Conservation (phyloP, 2,797 vertebrate genomes). For the Periparus ater region DNA sequence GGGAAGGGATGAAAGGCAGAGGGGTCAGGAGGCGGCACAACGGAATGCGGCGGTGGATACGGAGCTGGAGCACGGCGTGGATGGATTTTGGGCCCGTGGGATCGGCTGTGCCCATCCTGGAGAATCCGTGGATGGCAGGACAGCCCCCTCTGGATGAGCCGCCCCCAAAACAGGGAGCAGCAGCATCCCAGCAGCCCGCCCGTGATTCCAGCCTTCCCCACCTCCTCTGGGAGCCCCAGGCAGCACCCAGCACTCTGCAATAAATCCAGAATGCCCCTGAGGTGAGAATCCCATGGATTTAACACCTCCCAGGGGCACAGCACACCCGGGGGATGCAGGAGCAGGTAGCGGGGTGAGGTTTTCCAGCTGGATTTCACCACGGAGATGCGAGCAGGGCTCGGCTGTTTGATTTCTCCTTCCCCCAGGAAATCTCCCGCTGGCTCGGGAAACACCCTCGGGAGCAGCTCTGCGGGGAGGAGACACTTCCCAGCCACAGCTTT, state of each 20-base stretch:
- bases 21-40: neutral
- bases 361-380: neutral
- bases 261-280: neutral
- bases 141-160: accelerated
- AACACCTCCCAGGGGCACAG: neutral
- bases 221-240: neutral
- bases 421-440: neutral
- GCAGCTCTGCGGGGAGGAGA: neutral
- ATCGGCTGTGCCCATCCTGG: accelerated
- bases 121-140: neutral
- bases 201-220: neutral
- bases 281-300: neutral
- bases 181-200: neutral
- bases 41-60: accelerated
- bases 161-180: neutral
- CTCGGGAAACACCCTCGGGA: neutral
- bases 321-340: neutral
- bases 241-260: neutral
- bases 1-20: neutral
- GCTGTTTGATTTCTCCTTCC: neutral
- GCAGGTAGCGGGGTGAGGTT: neutral
- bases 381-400: neutral
- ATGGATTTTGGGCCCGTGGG: neutral
- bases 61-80: accelerated
- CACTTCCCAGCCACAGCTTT: neutral